Conservation (phyloP, 2,888 invertebrate genomes). For the Drosophila affinis region DNA sequence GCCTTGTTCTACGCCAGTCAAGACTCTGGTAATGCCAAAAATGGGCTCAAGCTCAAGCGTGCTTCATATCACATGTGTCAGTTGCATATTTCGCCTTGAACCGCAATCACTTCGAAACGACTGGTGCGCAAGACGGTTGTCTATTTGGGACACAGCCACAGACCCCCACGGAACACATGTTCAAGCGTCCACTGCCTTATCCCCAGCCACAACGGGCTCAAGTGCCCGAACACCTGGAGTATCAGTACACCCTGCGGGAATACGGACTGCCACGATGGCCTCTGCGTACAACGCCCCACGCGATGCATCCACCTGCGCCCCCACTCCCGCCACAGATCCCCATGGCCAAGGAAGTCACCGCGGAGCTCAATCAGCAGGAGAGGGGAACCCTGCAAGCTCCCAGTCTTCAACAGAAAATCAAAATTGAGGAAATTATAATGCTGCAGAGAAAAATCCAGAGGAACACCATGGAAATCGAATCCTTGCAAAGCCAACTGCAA, state of each 20-base stretch:
- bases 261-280: not conserved
- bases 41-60: not conserved
- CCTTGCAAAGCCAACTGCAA: not conserved
- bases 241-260: not conserved
- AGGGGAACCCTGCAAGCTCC: not conserved
- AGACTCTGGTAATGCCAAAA: too few relatives aligned
- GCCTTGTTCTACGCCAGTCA: too few relatives aligned
- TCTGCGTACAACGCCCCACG: not conserved
- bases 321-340: not conserved
- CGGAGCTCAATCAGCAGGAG: not conserved
- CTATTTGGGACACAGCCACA: not conserved
- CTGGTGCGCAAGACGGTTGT: not conserved
- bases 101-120: not conserved
- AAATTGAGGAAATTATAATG: not conserved
- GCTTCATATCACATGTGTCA: not conserved
- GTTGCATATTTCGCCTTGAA: not conserved
- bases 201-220: not conserved
- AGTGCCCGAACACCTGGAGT: not conserved
- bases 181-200: not conserved
- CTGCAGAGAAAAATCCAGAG: not conserved
- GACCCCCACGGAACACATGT: not conserved
- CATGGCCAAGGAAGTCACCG: not conserved
- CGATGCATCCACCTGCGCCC: not conserved
- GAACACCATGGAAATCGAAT: not conserved
- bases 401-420: not conserved